Evolutionary conservation across 2,888 invertebrate genomes (phyloP), one percentile per base, ranked within the genome.

Genomic region (Apomyelois bistriatella): DNA sequence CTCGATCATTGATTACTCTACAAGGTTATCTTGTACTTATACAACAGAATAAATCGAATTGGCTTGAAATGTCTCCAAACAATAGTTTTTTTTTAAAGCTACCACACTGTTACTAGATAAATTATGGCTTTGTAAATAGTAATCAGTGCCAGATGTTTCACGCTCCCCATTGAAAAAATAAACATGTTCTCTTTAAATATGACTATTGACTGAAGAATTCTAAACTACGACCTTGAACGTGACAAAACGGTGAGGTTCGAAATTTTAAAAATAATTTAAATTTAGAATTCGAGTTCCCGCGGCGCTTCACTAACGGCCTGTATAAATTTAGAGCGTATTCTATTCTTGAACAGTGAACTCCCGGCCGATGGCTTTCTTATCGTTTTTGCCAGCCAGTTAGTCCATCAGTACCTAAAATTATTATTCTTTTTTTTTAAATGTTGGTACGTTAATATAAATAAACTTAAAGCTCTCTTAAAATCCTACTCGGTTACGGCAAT

Each of bases 331-430:
- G 88, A 87, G 81, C 74, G 69, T 65, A 78, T 82, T 85, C 89
- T 87, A 90, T 88, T 88, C 84, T 79, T 76, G 87, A 81, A 74
- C 84, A 70, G 65, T 85, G 83, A 86, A 88, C 87, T 83, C 84
- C 73, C 80, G 84, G 80, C 71, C 83, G 82, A 82, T 83, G 83
- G 77, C 80, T 78, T 46, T 76, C 81, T 83, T 82, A 79, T 87
- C 84, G 81, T 83, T 86, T 85, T 84, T 83, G 79, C 78, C 70
- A 64, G 65, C 63, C 66, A 71, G 46, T 46, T 43, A 22, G 35
- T 36, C 12, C 8, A 37, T 9, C 6, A n/a, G 1, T 12, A 12
- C 13, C 7, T 13, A 8, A 32, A 32, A 32, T 5, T 7, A 28
- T n/a, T n/a, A n/a, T n/a, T n/a, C n/a, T n/a, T n/a, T n/a, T n/a